phyloP scores from a whole-genome alignment of 2,888 invertebrate species.

The Tillus elongatus region DNA sequence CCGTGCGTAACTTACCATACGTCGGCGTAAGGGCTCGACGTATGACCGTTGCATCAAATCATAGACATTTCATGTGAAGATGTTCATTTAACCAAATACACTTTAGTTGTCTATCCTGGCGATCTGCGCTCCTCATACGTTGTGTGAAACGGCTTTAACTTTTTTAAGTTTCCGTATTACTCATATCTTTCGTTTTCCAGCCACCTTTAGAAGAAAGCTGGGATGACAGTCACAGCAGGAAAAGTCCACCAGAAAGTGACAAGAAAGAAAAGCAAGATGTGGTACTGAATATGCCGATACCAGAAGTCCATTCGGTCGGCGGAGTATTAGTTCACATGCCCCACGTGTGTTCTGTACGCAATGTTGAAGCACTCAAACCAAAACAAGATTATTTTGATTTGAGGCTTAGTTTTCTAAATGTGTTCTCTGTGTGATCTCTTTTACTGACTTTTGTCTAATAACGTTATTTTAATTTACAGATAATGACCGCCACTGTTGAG shows the following conservation, averaged over 20 bases:
- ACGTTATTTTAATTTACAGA: slow-evolving; percentile 48
- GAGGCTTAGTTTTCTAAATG: slow-evolving; percentile 3
- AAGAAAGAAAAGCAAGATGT: slow-evolving; percentile 59
- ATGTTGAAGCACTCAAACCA: slow-evolving; percentile 3
- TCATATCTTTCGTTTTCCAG: slow-evolving; percentile 40
- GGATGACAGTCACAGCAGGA: slow-evolving; percentile 56
- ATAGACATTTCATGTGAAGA: too few species aligned
- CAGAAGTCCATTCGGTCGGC: slow-evolving; percentile 69
- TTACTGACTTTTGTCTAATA: background rate
- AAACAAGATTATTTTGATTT: slow-evolving; percentile 1
- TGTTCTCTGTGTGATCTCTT: background rate
- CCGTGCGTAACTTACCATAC: too few species aligned
- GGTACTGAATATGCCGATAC: slow-evolving; percentile 53
- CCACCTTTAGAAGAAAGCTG: slow-evolving; percentile 59
- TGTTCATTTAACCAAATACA: too few species aligned
- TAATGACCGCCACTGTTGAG: slow-evolving; percentile 92
- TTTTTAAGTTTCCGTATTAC: too few species aligned
- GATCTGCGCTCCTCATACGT: too few species aligned
- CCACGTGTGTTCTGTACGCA: slow-evolving; percentile 65
- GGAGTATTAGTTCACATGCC: slow-evolving; percentile 88
- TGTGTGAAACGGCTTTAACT: too few species aligned
- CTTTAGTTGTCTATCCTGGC: too few species aligned
- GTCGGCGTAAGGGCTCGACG: too few species aligned
- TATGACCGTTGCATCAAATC: too few species aligned
- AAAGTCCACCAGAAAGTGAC: slow-evolving; percentile 63